phyloP scores from a whole-genome alignment of 2,797 vertebrate genomes.

The Karalla daura region DNA sequence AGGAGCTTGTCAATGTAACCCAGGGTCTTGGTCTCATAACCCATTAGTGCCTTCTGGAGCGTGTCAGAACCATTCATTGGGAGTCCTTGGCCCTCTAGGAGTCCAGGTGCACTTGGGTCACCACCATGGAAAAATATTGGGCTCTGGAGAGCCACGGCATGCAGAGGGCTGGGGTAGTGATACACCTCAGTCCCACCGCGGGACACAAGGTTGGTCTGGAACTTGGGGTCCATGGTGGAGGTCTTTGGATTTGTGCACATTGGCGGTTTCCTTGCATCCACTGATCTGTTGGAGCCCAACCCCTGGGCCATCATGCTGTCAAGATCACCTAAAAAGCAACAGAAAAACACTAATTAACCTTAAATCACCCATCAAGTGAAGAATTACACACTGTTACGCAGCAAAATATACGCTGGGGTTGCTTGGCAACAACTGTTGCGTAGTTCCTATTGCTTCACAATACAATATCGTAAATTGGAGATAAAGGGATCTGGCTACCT shows the following conservation, averaged over 20 bases:
- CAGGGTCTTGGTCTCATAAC: constrained; percentile 72
- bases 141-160: constrained; percentile 95
- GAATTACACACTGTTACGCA: constrained; percentile 24
- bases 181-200: constrained; percentile 89
- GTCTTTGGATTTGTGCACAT: constrained; percentile 68
- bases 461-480: constrained; percentile 11
- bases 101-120: constrained; percentile 50
- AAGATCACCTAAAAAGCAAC: constrained; percentile 87
- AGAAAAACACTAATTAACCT: constrained; percentile 37
- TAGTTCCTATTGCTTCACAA: constrained; percentile 8
- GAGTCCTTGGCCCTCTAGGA: constrained; percentile 47
- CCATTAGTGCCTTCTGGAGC: constrained; percentile 54
- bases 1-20: constrained; percentile 89
- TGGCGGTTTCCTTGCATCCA: constrained; percentile 66
- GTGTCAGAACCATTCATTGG: constrained; percentile 27
- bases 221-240: constrained; percentile 84
- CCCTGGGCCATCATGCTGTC: constrained; percentile 83
- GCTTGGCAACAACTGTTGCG: constrained; percentile 14
- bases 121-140: constrained; percentile 88
- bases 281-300: constrained; percentile 70
- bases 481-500: constrained; percentile 80
- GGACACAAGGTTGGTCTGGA: constrained; percentile 89
- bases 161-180: constrained; percentile 94
- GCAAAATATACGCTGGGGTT: constrained; percentile 36
- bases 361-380: constrained; percentile 1